Conservation (phyloP, 2,113 vertebrate genomes). For the Triplophysa rosa region DNA sequence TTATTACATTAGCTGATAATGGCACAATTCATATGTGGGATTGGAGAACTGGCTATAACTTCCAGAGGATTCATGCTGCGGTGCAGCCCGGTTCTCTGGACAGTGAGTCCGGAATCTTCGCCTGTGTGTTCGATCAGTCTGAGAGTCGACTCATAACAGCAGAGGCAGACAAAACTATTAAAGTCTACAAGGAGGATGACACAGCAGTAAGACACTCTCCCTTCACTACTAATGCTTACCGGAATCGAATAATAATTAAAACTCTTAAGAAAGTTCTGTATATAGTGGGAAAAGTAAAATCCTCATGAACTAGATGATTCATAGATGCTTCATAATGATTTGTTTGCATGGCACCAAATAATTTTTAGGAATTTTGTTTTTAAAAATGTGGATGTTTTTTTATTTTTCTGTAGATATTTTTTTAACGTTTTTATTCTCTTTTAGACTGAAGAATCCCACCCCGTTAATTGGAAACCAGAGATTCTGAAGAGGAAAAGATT, state of each 20-base stretch:
- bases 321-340: too few species aligned
- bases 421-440: constrained; percentile 47
- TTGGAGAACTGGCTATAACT: constrained; percentile 98
- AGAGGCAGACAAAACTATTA: constrained; percentile 98
- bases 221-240: neutral
- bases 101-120: constrained; percentile 98
- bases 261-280: neutral
- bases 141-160: constrained; percentile 92
- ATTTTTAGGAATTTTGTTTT: too few species aligned
- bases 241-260: neutral
- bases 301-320: too few species aligned
- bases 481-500: constrained; percentile 98
- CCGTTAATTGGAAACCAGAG: constrained; percentile 98
- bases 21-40: constrained; percentile 99
- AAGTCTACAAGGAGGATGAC: constrained; percentile 96
- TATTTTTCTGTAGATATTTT: neutral
- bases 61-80: constrained; percentile 95
- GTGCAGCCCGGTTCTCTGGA: constrained; percentile 97
- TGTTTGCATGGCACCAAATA: too few species aligned
- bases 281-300: neutral
- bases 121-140: constrained; percentile 92
- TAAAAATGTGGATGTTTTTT: neutral
- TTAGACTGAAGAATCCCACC: constrained; percentile 96
- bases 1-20: constrained; percentile 84
- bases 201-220: constrained; percentile 79